A percentile compares a stretch with the other conserved stretches of the same genome.
Evolutionary conservation across 2,797 vertebrate genomes (phyloP).

Genomic region (Myiothlypis chrysogaster): DNA sequence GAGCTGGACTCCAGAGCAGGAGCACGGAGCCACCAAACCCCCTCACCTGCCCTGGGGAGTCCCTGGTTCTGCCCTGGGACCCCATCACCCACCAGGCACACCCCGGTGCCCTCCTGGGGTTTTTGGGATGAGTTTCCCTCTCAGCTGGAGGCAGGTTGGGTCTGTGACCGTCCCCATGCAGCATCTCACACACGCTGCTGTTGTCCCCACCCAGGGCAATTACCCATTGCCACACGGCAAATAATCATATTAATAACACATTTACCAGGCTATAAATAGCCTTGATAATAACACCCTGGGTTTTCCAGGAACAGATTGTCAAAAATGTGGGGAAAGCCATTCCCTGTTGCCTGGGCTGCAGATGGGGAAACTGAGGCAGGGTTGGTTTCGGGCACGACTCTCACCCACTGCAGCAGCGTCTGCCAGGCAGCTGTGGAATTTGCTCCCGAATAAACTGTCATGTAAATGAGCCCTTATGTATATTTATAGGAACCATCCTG

Average conservation of each 20-base stretch:
- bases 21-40: not conserved
- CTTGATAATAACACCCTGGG: not conserved
- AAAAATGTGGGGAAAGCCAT: not conserved
- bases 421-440: constrained; percentile 58
- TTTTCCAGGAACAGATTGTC: constrained; percentile 31
- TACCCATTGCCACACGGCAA: not conserved
- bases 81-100: accelerated
- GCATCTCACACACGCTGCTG: not conserved
- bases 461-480: constrained; percentile 55
- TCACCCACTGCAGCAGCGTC: not conserved
- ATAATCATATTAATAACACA: constrained; percentile 19
- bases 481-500: constrained; percentile 48
- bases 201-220: not conserved
- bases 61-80: not conserved
- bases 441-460: constrained; percentile 38
- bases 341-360: not conserved
- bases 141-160: not conserved
- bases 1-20: not conserved
- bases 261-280: constrained; percentile 16
- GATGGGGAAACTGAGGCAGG: constrained; percentile 54
- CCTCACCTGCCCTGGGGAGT: not conserved
- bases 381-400: not conserved
- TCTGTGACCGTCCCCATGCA: not conserved
- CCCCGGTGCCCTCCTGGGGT: accelerated
- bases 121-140: not conserved